Evolutionary conservation across 2,888 invertebrate genomes (phyloP), one percentile per base, ranked within the genome.

Genomic region (Cantharis nigra): DNA sequence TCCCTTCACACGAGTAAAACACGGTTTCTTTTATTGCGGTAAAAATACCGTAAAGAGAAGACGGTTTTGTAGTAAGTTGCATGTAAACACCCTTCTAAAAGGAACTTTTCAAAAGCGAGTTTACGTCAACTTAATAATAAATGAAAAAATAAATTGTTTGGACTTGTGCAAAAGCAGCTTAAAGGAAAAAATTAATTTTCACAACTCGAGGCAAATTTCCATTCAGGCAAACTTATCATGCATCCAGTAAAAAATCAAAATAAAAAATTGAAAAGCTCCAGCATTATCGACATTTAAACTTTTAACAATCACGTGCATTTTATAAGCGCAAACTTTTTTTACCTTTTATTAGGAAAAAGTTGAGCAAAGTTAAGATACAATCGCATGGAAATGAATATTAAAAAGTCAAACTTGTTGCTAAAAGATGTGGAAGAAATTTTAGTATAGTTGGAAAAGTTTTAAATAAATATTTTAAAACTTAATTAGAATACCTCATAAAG

Each of bases 1-100:
- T 70, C 80, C 82, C 80, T 83, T 82, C 81, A 79, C 81, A 79
- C 81, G 76, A 74, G 76, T 75, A 71, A 64, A 75, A 75, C 71
- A 70, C 75, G 64, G 20, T 75, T 74, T 71, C 74, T 75, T 75
- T 75, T 75, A 75, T 75, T 75, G 75, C 75, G 63, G 71, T 28
- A 71, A 75, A 75, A 69, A 74, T 49, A 30, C 63, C 69, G 16
- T 70, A 74, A 74, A 74, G 69, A 23, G 20, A 63, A 69, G 69
- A 67, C 65, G 65, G 74, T 74, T 69, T 74, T 74, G 63, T 74
- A 33, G 73, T 49, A 67, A 69, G 73, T 30, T 73, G 26, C 73
- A 62, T 65, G 65, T 73, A 71, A 71, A 73, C 71, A 67, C 67
- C 65, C 69, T 73, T 73, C 65, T 49, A 11, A 64, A 30, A 4